Base-by-base conservation (phyloP, 1,140 invertebrate genomes). In the Rhynchophorus ferrugineus region DNA sequence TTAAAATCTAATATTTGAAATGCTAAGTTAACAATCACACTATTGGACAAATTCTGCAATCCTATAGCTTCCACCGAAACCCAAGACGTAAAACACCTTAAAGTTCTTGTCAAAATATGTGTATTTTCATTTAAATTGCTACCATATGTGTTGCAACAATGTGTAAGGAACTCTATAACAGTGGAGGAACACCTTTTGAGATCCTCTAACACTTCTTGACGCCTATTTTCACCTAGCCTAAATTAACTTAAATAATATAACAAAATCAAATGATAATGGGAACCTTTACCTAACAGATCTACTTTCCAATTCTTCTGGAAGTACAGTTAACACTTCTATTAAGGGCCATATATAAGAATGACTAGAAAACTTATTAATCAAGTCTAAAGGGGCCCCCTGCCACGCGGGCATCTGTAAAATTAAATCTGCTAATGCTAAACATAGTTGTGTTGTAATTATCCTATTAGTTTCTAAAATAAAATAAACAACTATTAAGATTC, bases 261-360 rank as follows among this genome's bases (percentile, higher is more conserved):
- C 5, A 19, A n/a, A n/a, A n/a, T n/a, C n/a, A n/a, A n/a, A n/a
- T 7, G 14, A 16, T 5, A 16, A n/a, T n/a, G 36, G 5, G 5
- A 37, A 37, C 5, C 36, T 51, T 41, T 67, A 74, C 71, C 73
- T 72, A 19, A 98, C 71, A 58, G 82, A 83, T 61, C 87, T 73
- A 8, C 83, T 89, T 64, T 85, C 84, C 24, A 95, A 83, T 81
- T 98, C 95, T 79, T 98, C 95, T n/a, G 95, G 94, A 60, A 98
- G 75, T 6, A 96, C 85, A 34, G 85, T 95, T 34, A 98, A 76
- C 51, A 98, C 83, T 79, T 97, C 92, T 59, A 98, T 68, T 19
- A 98, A 70, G 20, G 91, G 85, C 78, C 82, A 87, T 46, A 84
- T 68, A 69, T 59, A 53, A 80, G 83, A 52, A 69, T 78, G 78